Evolutionary conservation across 2,113 vertebrate genomes (phyloP), one percentile per base, ranked within the genome.

Genomic region (Aegypius monachus): DNA sequence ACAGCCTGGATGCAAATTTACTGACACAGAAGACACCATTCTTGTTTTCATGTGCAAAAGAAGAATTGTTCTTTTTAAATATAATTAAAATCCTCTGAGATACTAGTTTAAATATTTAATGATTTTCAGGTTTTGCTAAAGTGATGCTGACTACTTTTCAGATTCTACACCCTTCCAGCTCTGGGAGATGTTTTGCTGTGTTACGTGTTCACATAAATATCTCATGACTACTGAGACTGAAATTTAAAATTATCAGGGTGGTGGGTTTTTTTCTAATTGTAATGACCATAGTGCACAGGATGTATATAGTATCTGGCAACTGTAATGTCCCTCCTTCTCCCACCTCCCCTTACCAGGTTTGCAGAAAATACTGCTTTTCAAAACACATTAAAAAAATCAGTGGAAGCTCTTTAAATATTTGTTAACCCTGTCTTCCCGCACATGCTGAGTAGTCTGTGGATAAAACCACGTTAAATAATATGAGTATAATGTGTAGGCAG

Each of bases 51-150:
- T 42, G 36, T 74, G 47, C 47, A 75, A 82, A 45, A 95, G 59
- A 77, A 74, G 15, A 89, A 87, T 70, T 93, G 43, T 7, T 77
- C 42, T 93, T 93, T 68, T 93, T 68, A 94, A 93, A 94, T 92
- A 83, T n/a, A 93, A 87, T 81, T 84, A 66, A 88, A 95, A 84
- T 81, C n/a, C 61, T 81, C 40, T 40, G 15, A 91, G 78, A 95
- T 34, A 65, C 11, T 50, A 62, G 32, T 50, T 89, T 85, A 90
- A 96, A 92, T 90, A 92, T 81, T 87, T 94, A 87, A 75, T 61
- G 34, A 56, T 40, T 81, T 91, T 75, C 25, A 58, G 43, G 36
- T 74, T 32, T 74, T 68, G 50, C 47, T 80, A n/a, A 85, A 94
- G 25, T 47, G 59, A 67, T 74, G 47, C n/a, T 90, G 42, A 71